phyloP scores from a whole-genome alignment of 2,888 invertebrate species.

The Amphipyra tragopoginis region DNA sequence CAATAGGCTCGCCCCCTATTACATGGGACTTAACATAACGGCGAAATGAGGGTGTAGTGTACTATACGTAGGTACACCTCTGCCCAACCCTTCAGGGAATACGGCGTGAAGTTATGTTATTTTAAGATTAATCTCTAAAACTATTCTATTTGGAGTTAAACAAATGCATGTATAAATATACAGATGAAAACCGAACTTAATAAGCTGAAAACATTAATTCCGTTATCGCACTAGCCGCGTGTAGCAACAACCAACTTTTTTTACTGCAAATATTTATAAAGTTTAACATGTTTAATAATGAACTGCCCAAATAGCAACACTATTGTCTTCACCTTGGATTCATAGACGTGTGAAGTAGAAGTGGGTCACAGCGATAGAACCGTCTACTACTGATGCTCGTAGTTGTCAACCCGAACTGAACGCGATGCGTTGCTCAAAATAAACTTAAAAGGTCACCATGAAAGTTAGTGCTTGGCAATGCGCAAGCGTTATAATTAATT shows the following conservation, averaged over 20 bases:
- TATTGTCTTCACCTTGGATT: constrained; percentile 67
- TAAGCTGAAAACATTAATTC: constrained; percentile 6
- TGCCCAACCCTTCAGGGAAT: too few species aligned
- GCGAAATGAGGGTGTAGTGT: too few species aligned
- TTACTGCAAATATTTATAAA: constrained; percentile 30
- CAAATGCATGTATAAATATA: not conserved
- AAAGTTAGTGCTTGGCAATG: constrained; percentile 78
- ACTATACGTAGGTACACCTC: too few species aligned
- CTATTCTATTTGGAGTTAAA: too few species aligned
- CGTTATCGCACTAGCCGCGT: constrained; percentile 2
- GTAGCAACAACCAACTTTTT: constrained; percentile 15
- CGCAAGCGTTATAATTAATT: constrained; percentile 79
- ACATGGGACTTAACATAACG: too few species aligned
- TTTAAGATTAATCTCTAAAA: too few species aligned
- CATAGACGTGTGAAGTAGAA: constrained; percentile 64
- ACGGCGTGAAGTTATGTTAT: too few species aligned
- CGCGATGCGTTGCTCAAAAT: constrained; percentile 79
- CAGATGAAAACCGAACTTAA: constrained; percentile 1
- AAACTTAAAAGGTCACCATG: constrained; percentile 84
- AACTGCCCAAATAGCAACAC: constrained; percentile 46
- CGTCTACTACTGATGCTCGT: constrained; percentile 62
- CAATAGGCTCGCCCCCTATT: too few species aligned
- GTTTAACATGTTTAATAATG: constrained; percentile 43
- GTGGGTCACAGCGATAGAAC: constrained; percentile 78
- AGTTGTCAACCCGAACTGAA: constrained; percentile 67